Evolutionary conservation across 2,888 invertebrate species (phyloP).

Genomic region (Agrotis ipsilon): DNA sequence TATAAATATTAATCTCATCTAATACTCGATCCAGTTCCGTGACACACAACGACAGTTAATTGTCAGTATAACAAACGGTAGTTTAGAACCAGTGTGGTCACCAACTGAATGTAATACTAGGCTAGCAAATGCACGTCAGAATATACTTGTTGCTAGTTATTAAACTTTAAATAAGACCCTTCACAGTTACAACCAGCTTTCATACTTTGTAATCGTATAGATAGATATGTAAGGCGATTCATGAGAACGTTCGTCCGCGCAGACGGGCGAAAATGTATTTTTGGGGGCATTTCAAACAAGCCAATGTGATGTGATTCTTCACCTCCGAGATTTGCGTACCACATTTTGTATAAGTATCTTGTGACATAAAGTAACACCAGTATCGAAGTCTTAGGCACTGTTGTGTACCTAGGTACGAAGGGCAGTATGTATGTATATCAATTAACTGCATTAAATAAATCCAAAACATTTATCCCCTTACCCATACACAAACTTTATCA

Average conservation of each 20-base stretch:
- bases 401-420: too few relatives aligned
- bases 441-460: background rate
- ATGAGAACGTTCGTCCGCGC: too few relatives aligned
- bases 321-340: too few relatives aligned
- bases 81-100: conserved; percentile 1
- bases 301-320: too few relatives aligned
- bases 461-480: too few relatives aligned
- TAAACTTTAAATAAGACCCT: background rate
- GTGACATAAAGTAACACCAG: too few relatives aligned
- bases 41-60: background rate
- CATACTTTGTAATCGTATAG: background rate
- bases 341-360: too few relatives aligned
- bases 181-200: background rate
- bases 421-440: background rate
- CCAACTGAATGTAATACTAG: conserved; percentile 1
- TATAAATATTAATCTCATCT: background rate
- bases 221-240: background rate
- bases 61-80: conserved; percentile 2
- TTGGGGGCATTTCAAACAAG: too few relatives aligned
- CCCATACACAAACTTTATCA: conserved; percentile 2
- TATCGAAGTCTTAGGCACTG: too few relatives aligned
- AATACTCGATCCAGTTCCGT: background rate
- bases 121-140: background rate
- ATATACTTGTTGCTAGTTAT: background rate
- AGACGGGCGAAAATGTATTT: too few relatives aligned